phyloP scores from a whole-genome alignment of 2,797 vertebrate species.

The Eulemur albifrons region DNA sequence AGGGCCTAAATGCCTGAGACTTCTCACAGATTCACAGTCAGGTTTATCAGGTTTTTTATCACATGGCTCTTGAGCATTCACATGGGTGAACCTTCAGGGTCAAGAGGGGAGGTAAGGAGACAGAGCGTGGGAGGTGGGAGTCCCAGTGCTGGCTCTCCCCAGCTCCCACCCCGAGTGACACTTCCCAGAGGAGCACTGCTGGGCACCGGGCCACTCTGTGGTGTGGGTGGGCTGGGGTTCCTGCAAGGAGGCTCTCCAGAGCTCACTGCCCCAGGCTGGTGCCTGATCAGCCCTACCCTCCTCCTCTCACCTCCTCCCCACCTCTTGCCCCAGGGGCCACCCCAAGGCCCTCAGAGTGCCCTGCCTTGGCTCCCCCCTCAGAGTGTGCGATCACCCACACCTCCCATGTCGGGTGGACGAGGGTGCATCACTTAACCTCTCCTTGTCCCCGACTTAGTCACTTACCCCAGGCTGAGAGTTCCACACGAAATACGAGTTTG shows the following conservation, averaged over 20 bases:
- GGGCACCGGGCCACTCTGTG: rapidly evolving
- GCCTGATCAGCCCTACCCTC: not conserved
- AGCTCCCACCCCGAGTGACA: not conserved
- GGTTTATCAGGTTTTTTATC: not conserved
- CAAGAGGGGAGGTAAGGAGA: not conserved
- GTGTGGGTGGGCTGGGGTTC: not conserved
- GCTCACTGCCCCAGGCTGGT: not conserved
- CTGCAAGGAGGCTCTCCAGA: not conserved
- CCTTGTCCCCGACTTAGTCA: conserved; percentile 9
- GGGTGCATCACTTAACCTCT: not conserved
- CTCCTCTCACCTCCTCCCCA: not conserved
- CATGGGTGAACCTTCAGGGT: not conserved
- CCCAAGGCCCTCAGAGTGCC: not conserved
- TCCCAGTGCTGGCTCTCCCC: not conserved
- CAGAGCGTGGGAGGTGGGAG: rapidly evolving
- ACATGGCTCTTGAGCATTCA: not conserved
- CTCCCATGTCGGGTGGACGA: not conserved
- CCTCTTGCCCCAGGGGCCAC: not conserved
- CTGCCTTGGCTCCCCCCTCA: not conserved
- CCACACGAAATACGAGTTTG: not conserved
- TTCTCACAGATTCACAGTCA: not conserved
- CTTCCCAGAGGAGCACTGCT: not conserved
- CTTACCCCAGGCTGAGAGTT: not conserved
- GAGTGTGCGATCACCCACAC: not conserved
- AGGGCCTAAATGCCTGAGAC: not conserved